Evolutionary conservation across 2,113 vertebrate genomes (phyloP), one percentile per base, ranked within the genome.

Genomic region (Hiodon alosoides): DNA sequence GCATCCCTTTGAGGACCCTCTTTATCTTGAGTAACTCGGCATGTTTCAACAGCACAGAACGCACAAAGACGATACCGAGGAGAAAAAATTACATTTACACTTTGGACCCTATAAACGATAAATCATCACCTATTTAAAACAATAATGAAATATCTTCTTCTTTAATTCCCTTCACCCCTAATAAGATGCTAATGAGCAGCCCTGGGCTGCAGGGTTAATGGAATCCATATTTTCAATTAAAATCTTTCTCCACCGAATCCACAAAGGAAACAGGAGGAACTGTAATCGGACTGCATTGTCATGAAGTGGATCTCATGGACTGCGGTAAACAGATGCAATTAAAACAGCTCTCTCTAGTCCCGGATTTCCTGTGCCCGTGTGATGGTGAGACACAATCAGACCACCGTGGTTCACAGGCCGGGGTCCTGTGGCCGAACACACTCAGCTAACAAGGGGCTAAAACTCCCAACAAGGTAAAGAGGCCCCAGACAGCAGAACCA

Each of bases 181-280:
- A 95, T 94, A 89, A 92, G 90, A 92, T 92, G 91, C 87, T 94
- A 94, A 95, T 94, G 91, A 90, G 90, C 92, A 90, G 93, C 93
- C 88, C 89, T 90, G 91, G 93, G 91, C 92, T 88, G 90, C 88
- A 88, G 91, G 93, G 91, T 93, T 94, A 92, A 93, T 91, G 85
- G 90, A 92, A 94, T 94, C 90, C 91, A 92, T 93, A 93, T 92
- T 94, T 94, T 81, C 84, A 85, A 85, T 85, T 85, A 85, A 83
- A 83, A 83, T 80, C 76, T 77, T 48, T 57, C 75, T 75, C 76
- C 80, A 69, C 79, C 72, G n/a, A 60, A 77, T 73, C 46, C 71
- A 61, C 64, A 59, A 47, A 77, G 76, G 71, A 73, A 67, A 66
- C 17, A 57, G 65, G 57, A 68, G 71, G 47, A 57, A 70, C 66